Evolutionary conservation across 2,797 vertebrate species (phyloP), one percentile per base, ranked within the genome.

Genomic region (Lacerta viridis): DNA sequence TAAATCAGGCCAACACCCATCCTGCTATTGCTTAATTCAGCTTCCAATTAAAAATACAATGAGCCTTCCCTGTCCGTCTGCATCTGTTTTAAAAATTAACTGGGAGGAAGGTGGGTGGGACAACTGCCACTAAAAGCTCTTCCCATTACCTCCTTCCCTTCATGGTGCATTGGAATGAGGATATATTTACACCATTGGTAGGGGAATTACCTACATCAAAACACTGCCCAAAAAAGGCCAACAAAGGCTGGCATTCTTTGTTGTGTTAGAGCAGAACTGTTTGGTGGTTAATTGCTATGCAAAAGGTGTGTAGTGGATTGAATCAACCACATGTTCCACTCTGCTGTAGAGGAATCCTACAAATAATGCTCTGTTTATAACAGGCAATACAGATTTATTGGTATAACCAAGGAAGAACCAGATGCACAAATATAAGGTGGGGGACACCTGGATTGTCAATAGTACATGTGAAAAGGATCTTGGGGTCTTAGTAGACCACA

Each of bases 41-140:
- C 55, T 95, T 93, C 91, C 91, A 86, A 89, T 25, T 27, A 59
- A 92, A 92, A 91, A 89, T 50, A 92, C 92, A 90, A 90, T 89
- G 74, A 71, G 90, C 88, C 92, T 89, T 59, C 59, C 91, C 86
- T 82, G 50, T 89, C 79, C 72, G 69, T 90, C 81, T 79, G 86
- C 79, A 0, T 0, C 82, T 1, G 39, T 0, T 0, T 87, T 33
- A 3, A 27, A 71, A 29, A 92, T 91, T 81, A 89, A 86, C 89
- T 1, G 10, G 43, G 66, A 71, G 81, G 81, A 71, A 41, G 5
- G 10, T 33, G 77, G n/a, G n/a, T n/a, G n/a, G n/a, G n/a, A n/a
- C n/a, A n/a, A n/a, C n/a, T n/a, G n/a, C n/a, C n/a, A n/a, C 50
- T 15, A 4, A 55, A 27, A 4, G 36, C 17, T 39, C 33, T 13